phyloP scores from a whole-genome alignment of 1,140 invertebrate genomes.

The Zophobas atratus region DNA sequence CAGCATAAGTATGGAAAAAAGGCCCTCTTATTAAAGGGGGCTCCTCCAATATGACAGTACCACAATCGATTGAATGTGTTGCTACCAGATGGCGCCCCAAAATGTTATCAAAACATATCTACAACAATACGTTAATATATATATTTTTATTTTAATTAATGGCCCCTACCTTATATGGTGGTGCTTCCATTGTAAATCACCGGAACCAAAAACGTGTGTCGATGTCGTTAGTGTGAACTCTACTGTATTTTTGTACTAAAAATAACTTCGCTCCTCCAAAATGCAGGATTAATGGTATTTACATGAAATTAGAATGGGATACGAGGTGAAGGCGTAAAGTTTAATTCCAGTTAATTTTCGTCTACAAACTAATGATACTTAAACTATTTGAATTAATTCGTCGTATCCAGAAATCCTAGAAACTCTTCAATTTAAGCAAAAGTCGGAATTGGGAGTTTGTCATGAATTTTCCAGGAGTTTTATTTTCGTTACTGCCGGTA shows the following conservation, averaged over 20 bases:
- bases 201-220: neutral
- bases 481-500: too few relatives aligned
- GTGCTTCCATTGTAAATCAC: neutral
- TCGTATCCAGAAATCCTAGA: too few relatives aligned
- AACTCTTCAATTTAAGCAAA: too few relatives aligned
- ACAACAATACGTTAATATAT: neutral
- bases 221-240: neutral
- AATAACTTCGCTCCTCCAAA: neutral
- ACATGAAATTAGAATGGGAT: neutral
- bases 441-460: too few relatives aligned
- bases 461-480: too few relatives aligned
- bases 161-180: neutral
- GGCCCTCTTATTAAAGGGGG: constrained; percentile 78
- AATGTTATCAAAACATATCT: constrained; percentile 6
- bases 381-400: too few relatives aligned
- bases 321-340: neutral
- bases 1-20: constrained; percentile 69
- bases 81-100: constrained; percentile 80
- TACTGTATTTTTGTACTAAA: neutral
- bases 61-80: constrained; percentile 77
- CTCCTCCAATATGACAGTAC: constrained; percentile 82
- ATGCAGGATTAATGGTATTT: neutral
- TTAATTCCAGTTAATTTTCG: neutral
- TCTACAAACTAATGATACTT: too few relatives aligned
- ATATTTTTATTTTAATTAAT: neutral